A percentile compares a stretch with the other conserved stretches of the same genome.
Conservation (phyloP, 2,888 invertebrate genomes). For the Aethes cnicana region DNA sequence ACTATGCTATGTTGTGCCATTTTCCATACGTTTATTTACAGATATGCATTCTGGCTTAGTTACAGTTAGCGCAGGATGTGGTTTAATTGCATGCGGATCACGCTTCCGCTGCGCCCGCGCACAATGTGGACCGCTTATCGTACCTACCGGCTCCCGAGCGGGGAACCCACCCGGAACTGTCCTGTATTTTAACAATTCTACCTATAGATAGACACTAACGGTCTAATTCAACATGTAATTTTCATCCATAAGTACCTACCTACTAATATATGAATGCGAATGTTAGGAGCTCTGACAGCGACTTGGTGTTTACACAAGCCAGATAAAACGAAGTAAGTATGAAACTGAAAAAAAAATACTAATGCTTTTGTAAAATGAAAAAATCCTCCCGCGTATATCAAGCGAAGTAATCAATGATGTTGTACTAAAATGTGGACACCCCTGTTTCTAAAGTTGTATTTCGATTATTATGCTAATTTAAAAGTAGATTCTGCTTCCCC, state of each 20-base stretch:
- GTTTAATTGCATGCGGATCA: constrained; percentile 32
- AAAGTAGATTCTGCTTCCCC: constrained; percentile 23
- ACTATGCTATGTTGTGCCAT: too few species aligned
- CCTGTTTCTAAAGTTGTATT: constrained; percentile 15
- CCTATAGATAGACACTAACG: too few species aligned
- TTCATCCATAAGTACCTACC: too few species aligned
- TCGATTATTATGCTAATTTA: constrained; percentile 28
- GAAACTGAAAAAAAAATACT: too few species aligned
- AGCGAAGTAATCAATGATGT: not conserved
- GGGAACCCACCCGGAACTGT: constrained; percentile 26
- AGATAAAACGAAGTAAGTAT: too few species aligned
- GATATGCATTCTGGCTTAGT: constrained; percentile 8
- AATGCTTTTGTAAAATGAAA: too few species aligned
- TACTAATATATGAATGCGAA: too few species aligned
- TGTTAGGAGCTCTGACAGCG: too few species aligned
- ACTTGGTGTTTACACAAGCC: too few species aligned
- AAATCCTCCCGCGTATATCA: too few species aligned
- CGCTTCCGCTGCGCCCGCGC: constrained; percentile 31
- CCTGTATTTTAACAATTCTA: too few species aligned
- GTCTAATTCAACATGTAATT: too few species aligned
- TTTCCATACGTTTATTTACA: not conserved
- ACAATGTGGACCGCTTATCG: constrained; percentile 22
- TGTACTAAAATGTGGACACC: constrained; percentile 1
- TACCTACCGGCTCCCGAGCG: constrained; percentile 1
- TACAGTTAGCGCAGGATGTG: constrained; percentile 31